Base-by-base conservation (phyloP, 2,888 invertebrate genomes). In the Amaurobius ferox region DNA sequence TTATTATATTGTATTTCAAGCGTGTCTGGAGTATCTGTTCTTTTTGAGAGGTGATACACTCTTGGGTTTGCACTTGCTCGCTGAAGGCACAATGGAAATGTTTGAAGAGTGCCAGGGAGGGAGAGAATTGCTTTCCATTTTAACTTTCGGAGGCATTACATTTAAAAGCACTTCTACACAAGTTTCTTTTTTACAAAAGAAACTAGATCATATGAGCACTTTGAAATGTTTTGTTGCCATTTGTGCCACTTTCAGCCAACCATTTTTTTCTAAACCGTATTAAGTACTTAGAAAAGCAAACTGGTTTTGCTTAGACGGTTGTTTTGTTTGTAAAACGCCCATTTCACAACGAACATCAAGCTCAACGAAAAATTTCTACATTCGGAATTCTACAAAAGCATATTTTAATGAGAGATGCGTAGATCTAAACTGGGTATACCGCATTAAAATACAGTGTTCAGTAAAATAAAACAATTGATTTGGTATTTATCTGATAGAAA, bases 11-110 rank as follows among this genome's bases (percentile, higher is more conserved):
- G 67, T 19, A 39, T 68, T 74, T 29, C 23, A 2, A 23, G 55
- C 9, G 48, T 32, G 9, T 13, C n/a, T 29, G 29, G 6, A 7
- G n/a, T 32, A 32, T 28, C 13, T 80, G 73, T 68, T 74, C 68
- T 74, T 70, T 74, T 39, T 74, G 81, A 44, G 40, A 74, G 67
- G 32, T 39, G 80, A 73, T 78, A 78, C 55, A 55, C 55, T 55
- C 55, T 55, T 23, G 23, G 55, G 23, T 55, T 55, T 55, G 19
- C 55, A 55, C 23, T 55, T 55, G 23, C 16, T 23, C 3, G 23
- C 55, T 6, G 3, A 23, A 23, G 23, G 19, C 55, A 55, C 55
- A 55, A 55, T 23, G 23, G 23, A 6, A 2, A 5, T 55, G 55
- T 23, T 55, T 55, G 55, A 55, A 55, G 5, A 55, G 55, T 3